Conservation (phyloP, 2,888 invertebrate species). For the Hipparchia semele region DNA sequence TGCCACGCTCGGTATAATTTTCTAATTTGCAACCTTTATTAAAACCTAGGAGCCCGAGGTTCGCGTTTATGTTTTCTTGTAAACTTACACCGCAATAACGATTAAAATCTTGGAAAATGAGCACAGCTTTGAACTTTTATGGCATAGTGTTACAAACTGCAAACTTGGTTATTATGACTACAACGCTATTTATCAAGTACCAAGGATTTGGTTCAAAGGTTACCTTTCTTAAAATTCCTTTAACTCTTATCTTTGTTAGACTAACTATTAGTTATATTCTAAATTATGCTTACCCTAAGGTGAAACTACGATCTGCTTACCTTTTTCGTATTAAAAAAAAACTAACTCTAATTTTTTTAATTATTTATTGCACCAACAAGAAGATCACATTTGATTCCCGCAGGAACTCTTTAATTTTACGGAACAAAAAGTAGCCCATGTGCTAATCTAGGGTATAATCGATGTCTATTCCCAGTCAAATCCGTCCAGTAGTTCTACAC, state of each 20-base stretch:
- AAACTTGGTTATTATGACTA: conserved; percentile 1
- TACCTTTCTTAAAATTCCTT: not conserved
- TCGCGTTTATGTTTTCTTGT: conserved; percentile 7
- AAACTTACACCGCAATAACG: conserved; percentile 3
- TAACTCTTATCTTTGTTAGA: not conserved
- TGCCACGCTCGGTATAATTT: conserved; percentile 17
- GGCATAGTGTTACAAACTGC: conserved; percentile 5
- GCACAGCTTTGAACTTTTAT: conserved; percentile 7
- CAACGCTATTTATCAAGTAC: not conserved
- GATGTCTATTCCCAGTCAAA: too few relatives aligned
- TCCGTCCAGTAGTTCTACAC: too few relatives aligned
- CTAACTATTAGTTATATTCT: too few relatives aligned
- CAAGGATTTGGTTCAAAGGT: not conserved
- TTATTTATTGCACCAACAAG: too few relatives aligned
- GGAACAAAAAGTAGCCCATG: too few relatives aligned
- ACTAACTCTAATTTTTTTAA: too few relatives aligned
- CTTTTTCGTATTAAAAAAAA: too few relatives aligned
- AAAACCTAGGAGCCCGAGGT: conserved; percentile 5
- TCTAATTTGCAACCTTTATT: conserved; percentile 15
- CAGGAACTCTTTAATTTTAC: too few relatives aligned
- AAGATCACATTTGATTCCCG: too few relatives aligned
- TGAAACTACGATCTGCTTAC: too few relatives aligned
- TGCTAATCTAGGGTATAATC: too few relatives aligned
- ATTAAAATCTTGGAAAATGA: conserved; percentile 16
- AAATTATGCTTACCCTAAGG: too few relatives aligned